These are phyloP conservation scores for Nebria ingens DNA, from an alignment of 1,140 invertebrate species.

Conservation along the genomic window DNA sequence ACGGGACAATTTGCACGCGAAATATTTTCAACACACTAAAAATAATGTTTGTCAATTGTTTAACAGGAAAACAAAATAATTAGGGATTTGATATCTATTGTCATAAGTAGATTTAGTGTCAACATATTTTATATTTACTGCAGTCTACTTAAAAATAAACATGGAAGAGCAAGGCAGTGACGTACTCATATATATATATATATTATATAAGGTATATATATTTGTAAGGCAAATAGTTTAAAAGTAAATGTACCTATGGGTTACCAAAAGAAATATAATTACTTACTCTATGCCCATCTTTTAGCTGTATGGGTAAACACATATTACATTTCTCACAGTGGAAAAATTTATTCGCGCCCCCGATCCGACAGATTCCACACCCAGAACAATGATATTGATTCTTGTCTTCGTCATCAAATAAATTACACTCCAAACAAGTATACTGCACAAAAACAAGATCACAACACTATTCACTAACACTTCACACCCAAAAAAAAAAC, in stretches of 20 bases:
- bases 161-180: too few relatives aligned
- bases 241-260: neutral
- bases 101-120: too few relatives aligned
- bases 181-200: too few relatives aligned
- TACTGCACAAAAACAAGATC: conserved; percentile 44
- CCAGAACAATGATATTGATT: conserved; percentile 81
- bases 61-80: too few relatives aligned
- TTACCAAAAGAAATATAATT: conserved; percentile 5
- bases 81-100: too few relatives aligned
- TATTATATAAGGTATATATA: too few relatives aligned
- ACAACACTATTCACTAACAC: neutral
- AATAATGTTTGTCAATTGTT: too few relatives aligned
- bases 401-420: conserved; percentile 84
- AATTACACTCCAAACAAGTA: conserved; percentile 73
- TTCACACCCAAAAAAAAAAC: neutral
- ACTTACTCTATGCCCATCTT: conserved; percentile 68
- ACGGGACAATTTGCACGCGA: conserved; percentile 78
- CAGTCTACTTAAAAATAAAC: too few relatives aligned
- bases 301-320: conserved; percentile 67
- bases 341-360: conserved; percentile 74
- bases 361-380: conserved; percentile 80
- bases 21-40: conserved; percentile 77
- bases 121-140: too few relatives aligned
- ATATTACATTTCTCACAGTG: conserved; percentile 81
- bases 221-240: too few relatives aligned